These are phyloP conservation scores for Oithona nana DNA, from an alignment of 2,888 invertebrate genomes.

Conservation along the genomic window DNA sequence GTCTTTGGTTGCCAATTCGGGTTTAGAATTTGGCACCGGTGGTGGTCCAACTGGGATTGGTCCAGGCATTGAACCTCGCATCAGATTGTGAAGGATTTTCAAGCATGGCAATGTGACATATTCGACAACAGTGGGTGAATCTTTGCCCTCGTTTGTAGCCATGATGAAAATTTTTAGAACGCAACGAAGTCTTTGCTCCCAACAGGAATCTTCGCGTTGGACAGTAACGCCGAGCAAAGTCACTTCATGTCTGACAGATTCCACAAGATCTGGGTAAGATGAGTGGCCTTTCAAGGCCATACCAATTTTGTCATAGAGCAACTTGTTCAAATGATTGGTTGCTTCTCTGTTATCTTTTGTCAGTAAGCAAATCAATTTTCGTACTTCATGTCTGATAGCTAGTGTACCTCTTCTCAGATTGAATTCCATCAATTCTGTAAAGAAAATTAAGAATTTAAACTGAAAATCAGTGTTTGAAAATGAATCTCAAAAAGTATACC, in stretches of 20 bases:
- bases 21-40: background rate
- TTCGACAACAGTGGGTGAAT: constrained; percentile 66
- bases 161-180: constrained; percentile 31
- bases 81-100: constrained; percentile 61
- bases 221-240: constrained; percentile 65
- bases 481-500: too few relatives aligned
- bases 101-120: constrained; percentile 80
- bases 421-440: constrained; percentile 73
- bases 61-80: background rate
- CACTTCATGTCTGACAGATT: constrained; percentile 71
- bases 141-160: constrained; percentile 23
- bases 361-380: constrained; percentile 26
- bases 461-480: background rate
- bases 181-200: constrained; percentile 62
- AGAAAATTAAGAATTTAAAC: constrained; percentile 14
- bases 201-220: constrained; percentile 79
- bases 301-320: constrained; percentile 56
- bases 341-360: constrained; percentile 66
- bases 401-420: constrained; percentile 69
- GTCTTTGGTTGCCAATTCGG: constrained; percentile 36
- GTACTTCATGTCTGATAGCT: constrained; percentile 28
- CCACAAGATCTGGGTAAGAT: constrained; percentile 48
- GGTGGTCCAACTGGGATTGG: too few relatives aligned
- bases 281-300: constrained; percentile 43
- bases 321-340: constrained; percentile 58